Conservation (phyloP, 2,113 vertebrate species). For the Microcebus jonahi region DNA sequence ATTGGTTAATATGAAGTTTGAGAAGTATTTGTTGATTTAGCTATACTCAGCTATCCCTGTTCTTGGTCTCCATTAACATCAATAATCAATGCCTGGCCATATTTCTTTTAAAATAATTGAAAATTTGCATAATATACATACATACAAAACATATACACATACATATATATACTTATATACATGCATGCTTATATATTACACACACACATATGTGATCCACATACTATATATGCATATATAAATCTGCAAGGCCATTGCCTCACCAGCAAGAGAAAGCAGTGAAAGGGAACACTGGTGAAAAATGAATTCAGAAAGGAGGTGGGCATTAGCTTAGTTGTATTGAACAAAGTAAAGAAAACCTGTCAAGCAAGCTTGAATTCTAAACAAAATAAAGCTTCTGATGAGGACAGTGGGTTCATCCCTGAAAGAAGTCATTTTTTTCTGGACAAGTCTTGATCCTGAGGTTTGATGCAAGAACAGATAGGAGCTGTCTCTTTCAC, state of each 20-base stretch:
- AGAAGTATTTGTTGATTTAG: not conserved
- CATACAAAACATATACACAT: not conserved
- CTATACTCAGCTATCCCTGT: not conserved
- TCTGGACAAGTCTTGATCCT: conserved; percentile 53
- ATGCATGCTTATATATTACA: not conserved
- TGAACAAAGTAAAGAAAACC: conserved; percentile 55
- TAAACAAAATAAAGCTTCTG: conserved; percentile 46
- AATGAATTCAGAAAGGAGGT: conserved; percentile 32
- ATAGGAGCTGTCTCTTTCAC: conserved; percentile 64
- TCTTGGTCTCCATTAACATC: not conserved
- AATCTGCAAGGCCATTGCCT: not conserved
- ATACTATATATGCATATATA: not conserved
- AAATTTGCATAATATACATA: not conserved
- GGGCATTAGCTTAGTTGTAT: not conserved
- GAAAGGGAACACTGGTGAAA: not conserved
- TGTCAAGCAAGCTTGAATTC: conserved; percentile 45
- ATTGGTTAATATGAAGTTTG: not conserved
- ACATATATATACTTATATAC: not conserved
- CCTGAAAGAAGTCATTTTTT: conserved; percentile 62
- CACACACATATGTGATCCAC: not conserved
- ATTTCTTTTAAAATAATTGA: conserved; percentile 33
- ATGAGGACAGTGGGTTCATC: conserved; percentile 21
- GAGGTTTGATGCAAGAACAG: conserved; percentile 53
- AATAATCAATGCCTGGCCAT: not conserved
- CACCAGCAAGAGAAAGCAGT: not conserved